These are phyloP conservation scores for Spinus pinus DNA, from an alignment of 2,797 vertebrate genomes.

Conservation along the genomic window DNA sequence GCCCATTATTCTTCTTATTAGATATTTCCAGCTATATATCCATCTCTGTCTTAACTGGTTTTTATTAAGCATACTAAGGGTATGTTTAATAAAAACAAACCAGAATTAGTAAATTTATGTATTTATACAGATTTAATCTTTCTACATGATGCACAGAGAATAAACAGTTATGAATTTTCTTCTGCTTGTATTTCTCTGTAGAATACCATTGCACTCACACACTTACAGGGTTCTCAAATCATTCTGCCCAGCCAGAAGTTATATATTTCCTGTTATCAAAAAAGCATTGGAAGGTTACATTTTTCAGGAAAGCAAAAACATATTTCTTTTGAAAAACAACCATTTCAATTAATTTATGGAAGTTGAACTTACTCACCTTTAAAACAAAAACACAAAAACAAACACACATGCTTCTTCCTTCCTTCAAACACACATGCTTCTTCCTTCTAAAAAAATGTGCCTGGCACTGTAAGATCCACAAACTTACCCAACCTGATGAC, in stretches of 20 bases:
- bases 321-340: background rate
- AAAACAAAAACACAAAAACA: background rate
- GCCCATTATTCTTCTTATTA: background rate
- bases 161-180: background rate
- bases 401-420: background rate
- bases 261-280: background rate
- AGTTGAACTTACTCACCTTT: background rate
- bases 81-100: background rate
- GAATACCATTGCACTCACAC: background rate
- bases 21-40: background rate
- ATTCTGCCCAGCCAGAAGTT: background rate
- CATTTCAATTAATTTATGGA: background rate
- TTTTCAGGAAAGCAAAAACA: background rate
- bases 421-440: too few species aligned
- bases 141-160: background rate
- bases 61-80: background rate
- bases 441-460: background rate
- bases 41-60: background rate
- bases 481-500: background rate
- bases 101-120: background rate
- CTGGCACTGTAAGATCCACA: background rate
- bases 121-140: background rate
- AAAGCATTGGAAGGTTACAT: accelerated
- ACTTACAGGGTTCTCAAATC: background rate
- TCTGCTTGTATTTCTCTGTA: background rate